Evolutionary conservation across 2,113 vertebrate genomes (phyloP).

Genomic region (Glaucidium brasilianum): DNA sequence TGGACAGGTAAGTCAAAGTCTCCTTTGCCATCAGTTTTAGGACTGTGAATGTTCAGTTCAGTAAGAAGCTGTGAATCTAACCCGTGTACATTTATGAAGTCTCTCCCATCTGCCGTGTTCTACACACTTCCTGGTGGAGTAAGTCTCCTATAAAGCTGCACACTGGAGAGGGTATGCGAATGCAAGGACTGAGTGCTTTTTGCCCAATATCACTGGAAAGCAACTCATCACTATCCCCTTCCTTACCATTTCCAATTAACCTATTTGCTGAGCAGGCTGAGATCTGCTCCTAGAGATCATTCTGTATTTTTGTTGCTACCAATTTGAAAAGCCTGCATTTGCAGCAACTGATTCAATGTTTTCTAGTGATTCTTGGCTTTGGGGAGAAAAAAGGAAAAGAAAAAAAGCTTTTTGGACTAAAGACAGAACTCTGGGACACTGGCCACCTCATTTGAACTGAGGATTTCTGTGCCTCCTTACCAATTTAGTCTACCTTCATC

Average conservation of each 20-base stretch:
- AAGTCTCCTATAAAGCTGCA: not conserved
- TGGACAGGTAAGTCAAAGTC: not conserved
- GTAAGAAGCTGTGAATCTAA: not conserved
- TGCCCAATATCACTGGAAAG: not conserved
- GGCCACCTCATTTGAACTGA: not conserved
- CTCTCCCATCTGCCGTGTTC: not conserved
- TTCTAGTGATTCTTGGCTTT: not conserved
- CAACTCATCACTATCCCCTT: not conserved
- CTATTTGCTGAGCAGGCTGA: not conserved
- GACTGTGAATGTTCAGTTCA: not conserved
- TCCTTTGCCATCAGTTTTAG: not conserved
- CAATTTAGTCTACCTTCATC: slow-evolving; percentile 47
- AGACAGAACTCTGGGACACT: not conserved
- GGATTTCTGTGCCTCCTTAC: slow-evolving; percentile 4
- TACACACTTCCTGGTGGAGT: not conserved
- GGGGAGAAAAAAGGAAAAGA: not conserved
- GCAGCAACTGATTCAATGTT: not conserved
- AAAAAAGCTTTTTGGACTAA: not conserved
- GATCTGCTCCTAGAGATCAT: not conserved
- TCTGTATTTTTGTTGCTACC: not conserved
- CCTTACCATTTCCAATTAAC: not conserved
- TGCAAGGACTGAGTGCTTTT: not conserved
- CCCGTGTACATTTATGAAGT: not conserved
- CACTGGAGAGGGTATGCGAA: accelerated
- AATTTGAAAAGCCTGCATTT: not conserved